A percentile compares a stretch with the other conserved stretches of the same genome.
These are phyloP conservation scores for Synaphobranchus kaupii DNA, from an alignment of 2,797 vertebrate genomes.

Conservation along the genomic window DNA sequence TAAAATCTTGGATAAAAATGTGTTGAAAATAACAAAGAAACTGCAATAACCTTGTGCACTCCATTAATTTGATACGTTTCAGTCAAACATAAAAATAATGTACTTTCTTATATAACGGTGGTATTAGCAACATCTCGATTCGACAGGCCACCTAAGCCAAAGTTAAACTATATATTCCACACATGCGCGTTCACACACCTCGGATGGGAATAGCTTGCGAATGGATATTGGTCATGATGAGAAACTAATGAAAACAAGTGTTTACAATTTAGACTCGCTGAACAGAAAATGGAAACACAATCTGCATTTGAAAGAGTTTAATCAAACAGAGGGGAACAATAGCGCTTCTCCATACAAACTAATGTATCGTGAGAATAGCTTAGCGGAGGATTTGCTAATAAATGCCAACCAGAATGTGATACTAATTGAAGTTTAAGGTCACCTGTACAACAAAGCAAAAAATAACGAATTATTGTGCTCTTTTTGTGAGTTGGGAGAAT, in stretches of 20 bases:
- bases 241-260: background rate
- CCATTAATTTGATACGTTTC: background rate
- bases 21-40: too few species aligned
- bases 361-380: background rate
- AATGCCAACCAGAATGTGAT: background rate
- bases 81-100: background rate
- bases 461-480: background rate
- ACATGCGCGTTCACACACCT: background rate
- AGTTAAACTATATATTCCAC: background rate
- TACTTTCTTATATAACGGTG: background rate
- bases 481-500: background rate
- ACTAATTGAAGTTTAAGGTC: background rate
- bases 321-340: background rate
- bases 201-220: background rate
- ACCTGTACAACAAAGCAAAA: background rate
- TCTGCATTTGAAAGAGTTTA: background rate
- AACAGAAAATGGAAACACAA: background rate
- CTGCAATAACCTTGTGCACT: background rate
- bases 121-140: background rate
- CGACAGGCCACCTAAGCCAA: background rate
- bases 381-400: background rate
- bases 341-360: background rate
- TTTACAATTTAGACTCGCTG: background rate
- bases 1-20: too few species aligned
- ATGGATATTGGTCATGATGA: background rate